These are phyloP conservation scores for Actinia equina DNA, from an alignment of 64 coral and sea anemone species.

Conservation along the genomic window DNA sequence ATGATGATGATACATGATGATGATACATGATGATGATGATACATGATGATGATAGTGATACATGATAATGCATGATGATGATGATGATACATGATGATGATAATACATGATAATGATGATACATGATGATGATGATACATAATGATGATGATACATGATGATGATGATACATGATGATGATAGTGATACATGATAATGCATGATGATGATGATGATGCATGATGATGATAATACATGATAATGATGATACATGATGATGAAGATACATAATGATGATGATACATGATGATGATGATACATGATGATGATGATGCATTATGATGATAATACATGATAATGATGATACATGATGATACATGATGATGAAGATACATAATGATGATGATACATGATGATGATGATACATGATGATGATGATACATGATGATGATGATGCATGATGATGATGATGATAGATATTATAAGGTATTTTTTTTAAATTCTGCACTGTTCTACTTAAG, in stretches of 20 bases:
- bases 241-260: not conserved
- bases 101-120: not conserved
- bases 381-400: not conserved
- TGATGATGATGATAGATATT: not conserved
- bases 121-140: not conserved
- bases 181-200: not conserved
- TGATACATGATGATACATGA: not conserved
- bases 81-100: not conserved
- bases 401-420: not conserved
- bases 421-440: not conserved
- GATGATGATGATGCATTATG: too few species aligned
- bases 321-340: not conserved
- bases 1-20: not conserved
- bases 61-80: not conserved
- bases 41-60: not conserved
- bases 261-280: not conserved
- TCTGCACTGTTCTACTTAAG: slow-evolving; percentile 1
- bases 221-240: not conserved
- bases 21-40: too few species aligned
- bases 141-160: not conserved
- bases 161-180: not conserved
- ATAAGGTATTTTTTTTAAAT: not conserved
- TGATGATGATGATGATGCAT: not conserved
- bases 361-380: not conserved
- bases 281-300: too few species aligned